Conservation (phyloP, 2,113 vertebrate genomes). For the Brachyhypopomus gauderio region DNA sequence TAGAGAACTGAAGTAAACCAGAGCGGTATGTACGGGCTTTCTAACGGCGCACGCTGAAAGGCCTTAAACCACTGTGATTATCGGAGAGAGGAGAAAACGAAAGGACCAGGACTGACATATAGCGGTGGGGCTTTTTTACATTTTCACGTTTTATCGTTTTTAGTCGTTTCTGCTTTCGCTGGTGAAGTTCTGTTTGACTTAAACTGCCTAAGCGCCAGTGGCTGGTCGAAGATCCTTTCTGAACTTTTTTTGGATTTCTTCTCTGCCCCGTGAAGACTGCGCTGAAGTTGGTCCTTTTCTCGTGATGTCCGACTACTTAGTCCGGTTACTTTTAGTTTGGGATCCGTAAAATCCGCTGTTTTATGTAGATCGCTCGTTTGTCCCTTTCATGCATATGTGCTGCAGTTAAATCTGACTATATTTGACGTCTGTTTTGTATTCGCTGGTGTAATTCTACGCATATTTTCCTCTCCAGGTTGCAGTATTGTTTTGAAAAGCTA, state of each 20-base stretch:
- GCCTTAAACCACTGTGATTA: background rate
- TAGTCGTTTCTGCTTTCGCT: background rate
- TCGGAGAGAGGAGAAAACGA: background rate
- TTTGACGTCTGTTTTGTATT: too few relatives aligned
- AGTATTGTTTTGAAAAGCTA: too few relatives aligned
- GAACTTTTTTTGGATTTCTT: constrained; percentile 19
- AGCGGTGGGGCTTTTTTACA: background rate
- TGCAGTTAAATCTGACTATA: too few relatives aligned
- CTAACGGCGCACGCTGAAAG: background rate
- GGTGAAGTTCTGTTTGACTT: background rate
- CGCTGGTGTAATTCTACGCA: too few relatives aligned
- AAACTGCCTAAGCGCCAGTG: too few relatives aligned
- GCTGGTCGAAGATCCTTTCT: background rate
- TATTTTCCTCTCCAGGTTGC: too few relatives aligned
- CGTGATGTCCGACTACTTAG: constrained; percentile 46
- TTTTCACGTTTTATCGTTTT: background rate
- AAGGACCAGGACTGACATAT: background rate
- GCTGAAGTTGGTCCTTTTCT: background rate
- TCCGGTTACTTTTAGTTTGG: constrained; percentile 24
- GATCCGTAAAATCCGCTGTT: constrained; percentile 18
- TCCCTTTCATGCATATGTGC: too few relatives aligned
- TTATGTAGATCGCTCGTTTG: too few relatives aligned
- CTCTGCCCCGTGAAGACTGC: background rate
- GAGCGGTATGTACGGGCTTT: constrained; percentile 32
- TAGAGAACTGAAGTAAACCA: constrained; percentile 65